Conservation (phyloP, 1,140 invertebrate genomes). For the Mizuhopecten yessoensis region DNA sequence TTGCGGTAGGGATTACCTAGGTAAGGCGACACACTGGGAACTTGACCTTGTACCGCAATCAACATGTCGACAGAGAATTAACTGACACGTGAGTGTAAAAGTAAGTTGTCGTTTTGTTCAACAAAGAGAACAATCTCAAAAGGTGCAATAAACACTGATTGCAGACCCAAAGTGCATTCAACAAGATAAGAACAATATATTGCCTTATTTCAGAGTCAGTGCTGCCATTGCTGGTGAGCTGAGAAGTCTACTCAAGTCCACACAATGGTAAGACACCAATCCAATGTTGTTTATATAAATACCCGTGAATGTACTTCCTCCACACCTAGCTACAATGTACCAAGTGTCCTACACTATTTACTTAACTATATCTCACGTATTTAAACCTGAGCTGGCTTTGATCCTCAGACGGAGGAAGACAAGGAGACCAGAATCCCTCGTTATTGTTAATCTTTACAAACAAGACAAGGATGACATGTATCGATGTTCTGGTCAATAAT, state of each 20-base stretch:
- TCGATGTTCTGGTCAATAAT: no score
- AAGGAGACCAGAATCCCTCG: no score
- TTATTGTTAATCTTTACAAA: no score
- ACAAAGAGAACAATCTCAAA: background rate
- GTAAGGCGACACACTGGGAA: background rate
- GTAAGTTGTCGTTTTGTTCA: background rate
- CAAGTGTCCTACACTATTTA: background rate
- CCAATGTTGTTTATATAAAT: background rate
- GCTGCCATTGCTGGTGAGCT: background rate
- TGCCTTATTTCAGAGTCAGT: no score
- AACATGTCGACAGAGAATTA: background rate
- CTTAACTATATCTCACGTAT: background rate
- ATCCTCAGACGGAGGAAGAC: no score
- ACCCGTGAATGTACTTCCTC: no score
- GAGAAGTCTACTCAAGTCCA: background rate
- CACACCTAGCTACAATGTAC: background rate
- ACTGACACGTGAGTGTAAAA: background rate
- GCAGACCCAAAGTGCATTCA: background rate
- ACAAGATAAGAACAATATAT: background rate
- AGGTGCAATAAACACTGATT: conserved; percentile 4
- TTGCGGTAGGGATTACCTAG: background rate
- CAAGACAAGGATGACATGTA: no score
- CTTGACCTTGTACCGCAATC: background rate
- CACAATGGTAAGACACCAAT: background rate
- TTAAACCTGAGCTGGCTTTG: no score